Evolutionary conservation across 2,797 vertebrate genomes (phyloP).

Genomic region (Anisognathus igniventris): DNA sequence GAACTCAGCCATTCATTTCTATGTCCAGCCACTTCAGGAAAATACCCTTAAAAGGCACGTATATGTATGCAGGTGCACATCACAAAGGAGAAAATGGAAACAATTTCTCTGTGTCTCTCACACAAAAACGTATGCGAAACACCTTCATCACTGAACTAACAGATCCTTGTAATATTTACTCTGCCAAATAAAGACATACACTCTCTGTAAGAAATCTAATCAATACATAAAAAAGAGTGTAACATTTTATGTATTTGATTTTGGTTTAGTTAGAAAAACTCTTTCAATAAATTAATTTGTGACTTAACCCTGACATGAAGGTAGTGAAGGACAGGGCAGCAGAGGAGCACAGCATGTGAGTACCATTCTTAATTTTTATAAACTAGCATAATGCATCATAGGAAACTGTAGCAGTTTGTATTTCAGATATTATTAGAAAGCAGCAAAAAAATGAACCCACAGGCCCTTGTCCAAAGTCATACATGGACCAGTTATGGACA

Average conservation of each 20-base stretch:
- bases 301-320: background rate
- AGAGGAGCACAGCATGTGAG: background rate
- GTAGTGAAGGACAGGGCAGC: background rate
- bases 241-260: background rate
- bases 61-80: background rate
- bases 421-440: background rate
- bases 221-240: background rate
- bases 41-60: background rate
- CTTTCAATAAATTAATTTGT: background rate
- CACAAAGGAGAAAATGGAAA: background rate
- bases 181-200: background rate
- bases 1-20: background rate
- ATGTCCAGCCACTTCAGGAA: background rate
- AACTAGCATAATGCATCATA: background rate
- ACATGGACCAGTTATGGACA: background rate
- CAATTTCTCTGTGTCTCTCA: background rate
- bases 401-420: background rate
- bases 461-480: background rate
- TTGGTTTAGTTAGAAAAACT: background rate
- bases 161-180: background rate
- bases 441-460: background rate
- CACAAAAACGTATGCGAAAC: background rate
- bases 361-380: background rate
- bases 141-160: background rate
- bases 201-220: background rate